Conservation (phyloP, 2,797 vertebrate genomes). For the Lycodopsis pacificus region DNA sequence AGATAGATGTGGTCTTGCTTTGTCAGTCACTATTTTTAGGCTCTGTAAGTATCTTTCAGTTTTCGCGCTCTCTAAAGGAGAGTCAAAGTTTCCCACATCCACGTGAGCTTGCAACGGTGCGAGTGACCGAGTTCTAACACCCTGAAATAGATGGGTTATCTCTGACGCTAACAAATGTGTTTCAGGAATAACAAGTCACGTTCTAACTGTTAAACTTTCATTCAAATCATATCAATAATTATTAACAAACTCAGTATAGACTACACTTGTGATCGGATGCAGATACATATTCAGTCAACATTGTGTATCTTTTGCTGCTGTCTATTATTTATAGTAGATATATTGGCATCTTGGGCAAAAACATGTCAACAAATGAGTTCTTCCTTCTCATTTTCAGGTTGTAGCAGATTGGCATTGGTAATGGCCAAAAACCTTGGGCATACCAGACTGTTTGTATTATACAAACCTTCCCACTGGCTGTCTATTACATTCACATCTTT, state of each 20-base stretch:
- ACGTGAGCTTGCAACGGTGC: not conserved
- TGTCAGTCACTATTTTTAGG: conserved; percentile 13
- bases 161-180: not conserved
- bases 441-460: not conserved
- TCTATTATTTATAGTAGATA: not conserved
- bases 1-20: conserved; percentile 18
- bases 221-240: not conserved
- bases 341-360: not conserved
- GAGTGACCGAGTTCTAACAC: not conserved
- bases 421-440: not conserved
- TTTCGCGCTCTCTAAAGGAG: not conserved
- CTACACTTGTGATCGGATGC: not conserved
- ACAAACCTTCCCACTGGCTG: not conserved
- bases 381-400: not conserved
- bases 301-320: not conserved
- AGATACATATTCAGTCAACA: not conserved
- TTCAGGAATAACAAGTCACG: not conserved
- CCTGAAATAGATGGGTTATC: not conserved
- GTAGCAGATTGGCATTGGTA: not conserved
- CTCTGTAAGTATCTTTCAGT: not conserved
- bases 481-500: not conserved
- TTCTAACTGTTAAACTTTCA: not conserved
- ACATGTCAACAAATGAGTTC: not conserved
- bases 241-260: not conserved
- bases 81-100: not conserved